Percentiles rank a stretch among this genome's conserved stretches.
Evolutionary conservation across 2,797 vertebrate species (phyloP).

Genomic region (Falco columbarius): DNA sequence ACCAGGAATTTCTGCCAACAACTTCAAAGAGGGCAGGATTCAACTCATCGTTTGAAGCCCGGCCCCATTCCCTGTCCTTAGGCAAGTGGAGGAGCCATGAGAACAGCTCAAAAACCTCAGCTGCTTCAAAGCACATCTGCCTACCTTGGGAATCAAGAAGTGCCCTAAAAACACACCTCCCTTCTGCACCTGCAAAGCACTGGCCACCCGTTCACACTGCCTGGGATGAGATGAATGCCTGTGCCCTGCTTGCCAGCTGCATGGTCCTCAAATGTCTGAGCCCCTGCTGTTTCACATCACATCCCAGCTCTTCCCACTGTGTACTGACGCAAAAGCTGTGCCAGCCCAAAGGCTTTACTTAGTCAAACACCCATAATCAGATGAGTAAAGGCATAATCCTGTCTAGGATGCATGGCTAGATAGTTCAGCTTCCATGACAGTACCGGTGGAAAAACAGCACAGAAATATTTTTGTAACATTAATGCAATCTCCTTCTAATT

Average conservation of each 20-base stretch:
- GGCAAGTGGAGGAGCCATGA: slow-evolving; percentile 71
- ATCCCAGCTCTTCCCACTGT: not conserved
- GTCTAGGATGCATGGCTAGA: not conserved
- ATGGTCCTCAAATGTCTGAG: not conserved
- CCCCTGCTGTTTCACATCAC: not conserved
- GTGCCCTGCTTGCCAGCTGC: not conserved
- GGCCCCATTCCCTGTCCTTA: slow-evolving; percentile 63
- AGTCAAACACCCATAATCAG: not conserved
- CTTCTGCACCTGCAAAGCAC: slow-evolving; percentile 5
- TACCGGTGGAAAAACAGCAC: not conserved
- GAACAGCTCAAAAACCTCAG: slow-evolving; percentile 60
- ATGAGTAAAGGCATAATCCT: not conserved
- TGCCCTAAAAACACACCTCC: not conserved
- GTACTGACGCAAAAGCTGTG: not conserved
- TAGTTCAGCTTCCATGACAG: not conserved
- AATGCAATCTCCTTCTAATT: not conserved
- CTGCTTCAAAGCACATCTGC: slow-evolving; percentile 35
- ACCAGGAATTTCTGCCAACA: slow-evolving; percentile 38
- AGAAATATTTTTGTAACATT: not conserved
- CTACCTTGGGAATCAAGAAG: slow-evolving; percentile 30
- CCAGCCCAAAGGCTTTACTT: not conserved
- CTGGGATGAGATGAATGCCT: not conserved
- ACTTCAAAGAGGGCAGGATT: slow-evolving; percentile 66
- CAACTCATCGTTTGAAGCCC: slow-evolving; percentile 49
- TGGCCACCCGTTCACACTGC: accelerated